phyloP scores from a whole-genome alignment of 2,113 vertebrate genomes.

The Xyrauchen texanus region DNA sequence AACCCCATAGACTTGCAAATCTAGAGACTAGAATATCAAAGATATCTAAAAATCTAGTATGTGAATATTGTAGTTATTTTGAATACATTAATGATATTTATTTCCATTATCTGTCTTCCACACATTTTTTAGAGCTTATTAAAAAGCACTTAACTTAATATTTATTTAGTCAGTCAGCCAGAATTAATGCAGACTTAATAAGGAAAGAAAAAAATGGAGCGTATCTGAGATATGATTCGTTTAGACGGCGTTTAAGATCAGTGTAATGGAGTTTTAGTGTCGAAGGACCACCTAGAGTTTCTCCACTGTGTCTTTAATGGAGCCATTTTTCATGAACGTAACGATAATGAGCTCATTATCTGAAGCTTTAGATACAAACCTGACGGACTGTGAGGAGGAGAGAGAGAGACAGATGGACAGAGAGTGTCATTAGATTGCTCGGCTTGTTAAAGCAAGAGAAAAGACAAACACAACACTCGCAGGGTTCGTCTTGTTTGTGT shows the following conservation, averaged over 20 bases:
- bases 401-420: conserved; percentile 30
- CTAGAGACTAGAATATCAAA: no score
- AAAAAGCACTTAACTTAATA: conserved; percentile 5
- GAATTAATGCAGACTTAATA: neutral
- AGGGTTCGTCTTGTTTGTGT: conserved; percentile 84
- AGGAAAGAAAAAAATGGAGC: neutral
- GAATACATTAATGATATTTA: no score
- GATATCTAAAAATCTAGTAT: no score
- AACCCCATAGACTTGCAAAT: no score
- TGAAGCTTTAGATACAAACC: conserved; percentile 70
- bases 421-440: conserved; percentile 59
- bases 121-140: neutral
- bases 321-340: conserved; percentile 87
- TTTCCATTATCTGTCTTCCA: no score
- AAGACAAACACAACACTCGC: conserved; percentile 75
- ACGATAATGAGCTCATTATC: conserved; percentile 87
- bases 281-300: conserved; percentile 82
- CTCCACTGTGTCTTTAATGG: conserved; percentile 79
- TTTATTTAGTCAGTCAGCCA: neutral
- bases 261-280: conserved; percentile 38
- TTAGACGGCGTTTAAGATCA: conserved; percentile 29
- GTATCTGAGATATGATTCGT: conserved; percentile 32
- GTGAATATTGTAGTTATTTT: no score
- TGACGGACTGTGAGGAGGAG: conserved; percentile 11
- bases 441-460: conserved; percentile 78